Evolutionary conservation across 2,797 vertebrate species (phyloP), one percentile per base, ranked within the genome.

Genomic region (Clarias pachynema): DNA sequence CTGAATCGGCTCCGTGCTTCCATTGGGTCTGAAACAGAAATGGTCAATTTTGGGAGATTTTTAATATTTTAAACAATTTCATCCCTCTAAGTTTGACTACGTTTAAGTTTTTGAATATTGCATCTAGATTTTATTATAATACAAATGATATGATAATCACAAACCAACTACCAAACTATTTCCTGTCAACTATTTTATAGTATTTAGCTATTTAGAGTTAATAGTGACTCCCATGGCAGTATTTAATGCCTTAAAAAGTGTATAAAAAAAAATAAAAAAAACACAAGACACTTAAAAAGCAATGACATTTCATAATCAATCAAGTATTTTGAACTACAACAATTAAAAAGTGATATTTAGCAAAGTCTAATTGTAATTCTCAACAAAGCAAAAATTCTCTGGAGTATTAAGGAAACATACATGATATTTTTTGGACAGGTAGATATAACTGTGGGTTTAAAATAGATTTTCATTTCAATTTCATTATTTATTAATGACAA

Each of bases 401-500:
- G 75, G 80, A 60, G 22, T 78, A 78, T 86, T 86, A 37, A 20
- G 12, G 49, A 70, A 66, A 59, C 56, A 73, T 20, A 16, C 14
- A 8, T 73, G n/a, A 10, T 81, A 72, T 74, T 82, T 57, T n/a
- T 37, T 69, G 57, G 40, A 63, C 40, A 85, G 79, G 77, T 74
- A 60, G 26, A 83, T 75, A 9, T 68, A 57, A 29, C 66, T 62
- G 85, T 18, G 49, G 49, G 79, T 70, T 80, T 79, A 74, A 86
- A 87, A 83, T 85, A 83, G 87, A 79, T 84, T 74, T 83, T 79
- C 29, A 79, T 84, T 85, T 88, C 68, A 65, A 68, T 84, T 59
- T 66, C 68, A 84, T 86, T 74, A 86, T 81, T 87, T 84, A 83
- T 87, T 85, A 56, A 85, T 63, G 7, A 53, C 83, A 29, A 86